Evolutionary conservation across 92 coral and sea anemone genomes (phyloP), one percentile per base, ranked within the genome.

Genomic region (Heteractis magnifica): DNA sequence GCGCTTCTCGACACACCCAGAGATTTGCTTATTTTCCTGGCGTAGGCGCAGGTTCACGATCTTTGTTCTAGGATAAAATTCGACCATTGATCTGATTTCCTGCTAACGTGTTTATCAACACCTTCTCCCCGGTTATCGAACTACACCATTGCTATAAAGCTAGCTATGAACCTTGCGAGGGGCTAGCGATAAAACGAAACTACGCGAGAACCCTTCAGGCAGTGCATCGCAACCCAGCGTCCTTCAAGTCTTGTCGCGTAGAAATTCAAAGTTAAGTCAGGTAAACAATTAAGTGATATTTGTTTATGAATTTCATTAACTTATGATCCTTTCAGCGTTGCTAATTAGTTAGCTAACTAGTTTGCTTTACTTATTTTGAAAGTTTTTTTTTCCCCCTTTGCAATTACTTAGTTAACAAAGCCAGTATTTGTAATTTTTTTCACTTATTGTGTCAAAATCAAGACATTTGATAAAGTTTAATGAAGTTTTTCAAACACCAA

Each of bases 71-170:
- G 9, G 73, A 34, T 34, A 34, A 34, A 68, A 68, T 68, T 26
- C 10, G 41, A 68, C 23, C 58, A 76, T 19, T 6, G 16, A 21
- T 14, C 18, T 15, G 79, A 6, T 50, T 50, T 51, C 79, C 79
- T 76, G 79, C 79, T 50, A 76, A 76, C 58, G 49, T 26, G 55
- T 78, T 49, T 78, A 23, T 78, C 81, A 78, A 78, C 81, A 78
- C 81, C 72, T 56, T 56, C 49, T n/a, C 70, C n/a, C 73, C 49
- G 73, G 73, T 68, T 68, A 68, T 26, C 49, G 4, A 68, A 68
- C 73, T 48, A 68, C 73, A 68, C 73, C 5, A 26, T 68, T 48
- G 15, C 11, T 68, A 68, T 26, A 26, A 68, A 15, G 16, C 73
- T 68, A 68, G 73, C 6, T 68, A 68, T 68, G 23, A 6, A 14